A percentile compares a stretch with the other conserved stretches of the same genome.
Evolutionary conservation across 2,888 invertebrate species (phyloP).

Genomic region (Drosophila robusta): DNA sequence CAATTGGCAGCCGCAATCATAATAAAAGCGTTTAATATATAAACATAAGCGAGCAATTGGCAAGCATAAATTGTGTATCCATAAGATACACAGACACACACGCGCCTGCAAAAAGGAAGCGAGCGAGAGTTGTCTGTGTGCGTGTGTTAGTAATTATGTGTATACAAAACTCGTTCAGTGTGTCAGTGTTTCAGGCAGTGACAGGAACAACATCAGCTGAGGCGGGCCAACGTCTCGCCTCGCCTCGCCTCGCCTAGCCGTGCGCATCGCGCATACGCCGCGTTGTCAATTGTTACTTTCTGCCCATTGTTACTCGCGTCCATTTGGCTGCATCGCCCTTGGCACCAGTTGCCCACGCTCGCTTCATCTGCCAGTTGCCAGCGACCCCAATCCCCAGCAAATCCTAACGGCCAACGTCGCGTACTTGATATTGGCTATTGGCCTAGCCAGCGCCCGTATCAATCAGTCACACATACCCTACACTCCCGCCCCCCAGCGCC

Average conservation of each 20-base stretch:
- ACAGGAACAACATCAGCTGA: constrained; percentile 63
- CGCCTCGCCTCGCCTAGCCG: constrained; percentile 1
- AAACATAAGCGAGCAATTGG: constrained; percentile 64
- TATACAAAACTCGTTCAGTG: constrained; percentile 73
- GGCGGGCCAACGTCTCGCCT: constrained; percentile 1
- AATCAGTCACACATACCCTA: background rate
- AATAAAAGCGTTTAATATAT: constrained; percentile 48
- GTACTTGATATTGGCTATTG: constrained; percentile 77
- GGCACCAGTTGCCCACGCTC: constrained; percentile 60
- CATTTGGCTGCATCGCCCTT: constrained; percentile 56
- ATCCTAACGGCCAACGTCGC: constrained; percentile 57
- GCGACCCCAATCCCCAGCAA: constrained; percentile 52
- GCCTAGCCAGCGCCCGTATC: constrained; percentile 53
- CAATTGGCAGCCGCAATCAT: constrained; percentile 31
- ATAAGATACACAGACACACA: constrained; percentile 61
- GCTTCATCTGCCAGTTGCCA: constrained; percentile 11
- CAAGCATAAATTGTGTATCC: constrained; percentile 75
- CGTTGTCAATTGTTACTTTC: constrained; percentile 69
- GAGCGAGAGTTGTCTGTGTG: constrained; percentile 32
- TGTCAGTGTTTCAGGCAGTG: constrained; percentile 70
- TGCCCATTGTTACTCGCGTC: constrained; percentile 21
- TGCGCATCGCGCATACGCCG: constrained; percentile 73
- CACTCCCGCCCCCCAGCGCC: background rate
- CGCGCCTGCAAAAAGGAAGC: constrained; percentile 49
- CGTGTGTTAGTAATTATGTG: constrained; percentile 24